Conservation (phyloP, 2,888 invertebrate species). For the Taphrorychus bicolor region DNA sequence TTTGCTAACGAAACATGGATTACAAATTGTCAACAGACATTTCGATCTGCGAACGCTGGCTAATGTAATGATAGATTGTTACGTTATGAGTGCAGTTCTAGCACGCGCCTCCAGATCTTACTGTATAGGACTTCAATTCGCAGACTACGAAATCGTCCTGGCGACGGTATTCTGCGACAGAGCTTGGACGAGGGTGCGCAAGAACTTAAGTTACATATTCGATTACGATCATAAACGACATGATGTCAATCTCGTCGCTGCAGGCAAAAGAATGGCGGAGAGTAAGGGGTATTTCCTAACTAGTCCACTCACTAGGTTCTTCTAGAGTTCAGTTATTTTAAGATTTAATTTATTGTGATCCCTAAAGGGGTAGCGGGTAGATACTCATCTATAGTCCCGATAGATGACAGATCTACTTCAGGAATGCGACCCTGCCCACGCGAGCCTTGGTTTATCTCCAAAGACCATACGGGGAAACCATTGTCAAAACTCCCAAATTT, state of each 20-base stretch:
- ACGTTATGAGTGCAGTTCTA: constrained; percentile 76
- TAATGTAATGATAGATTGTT: constrained; percentile 74
- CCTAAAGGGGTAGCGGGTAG: too few species aligned
- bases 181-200: constrained; percentile 61
- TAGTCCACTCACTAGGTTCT: constrained; percentile 67
- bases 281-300: constrained; percentile 67
- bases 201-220: constrained; percentile 58
- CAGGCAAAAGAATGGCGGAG: constrained; percentile 65
- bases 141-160: constrained; percentile 69
- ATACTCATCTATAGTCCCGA: too few species aligned
- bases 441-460: too few species aligned
- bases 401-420: too few species aligned
- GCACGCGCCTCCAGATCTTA: constrained; percentile 69
- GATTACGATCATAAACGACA: constrained; percentile 60
- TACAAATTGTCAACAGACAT: constrained; percentile 67
- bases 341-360: too few species aligned
- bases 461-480: too few species aligned
- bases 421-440: too few species aligned
- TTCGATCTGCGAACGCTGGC: constrained; percentile 76
- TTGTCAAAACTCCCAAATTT: too few species aligned
- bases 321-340: constrained; percentile 5
- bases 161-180: constrained; percentile 63
- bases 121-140: constrained; percentile 82
- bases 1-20: constrained; percentile 70
- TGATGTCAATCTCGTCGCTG: constrained; percentile 61